phyloP scores from a whole-genome alignment of 2,888 invertebrate genomes.

The Apantesis nais region DNA sequence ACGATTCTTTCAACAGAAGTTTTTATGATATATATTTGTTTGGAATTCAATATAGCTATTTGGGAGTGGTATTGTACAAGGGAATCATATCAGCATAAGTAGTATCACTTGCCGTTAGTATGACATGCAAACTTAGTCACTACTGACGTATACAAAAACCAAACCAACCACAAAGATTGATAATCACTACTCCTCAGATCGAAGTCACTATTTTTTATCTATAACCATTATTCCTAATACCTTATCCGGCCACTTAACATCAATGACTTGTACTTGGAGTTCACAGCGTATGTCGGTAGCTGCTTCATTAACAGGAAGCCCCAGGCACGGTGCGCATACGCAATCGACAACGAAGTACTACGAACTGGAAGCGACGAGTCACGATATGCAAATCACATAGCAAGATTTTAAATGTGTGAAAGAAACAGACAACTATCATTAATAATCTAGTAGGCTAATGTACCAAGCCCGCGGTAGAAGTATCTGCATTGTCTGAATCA shows the following conservation, averaged over 20 bases:
- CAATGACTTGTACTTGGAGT: slow-evolving; percentile 42
- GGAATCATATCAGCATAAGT: not conserved
- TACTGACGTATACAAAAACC: not conserved
- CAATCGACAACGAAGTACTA: slow-evolving; percentile 49
- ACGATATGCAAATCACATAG: slow-evolving; percentile 54
- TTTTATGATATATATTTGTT: not conserved
- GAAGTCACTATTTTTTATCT: slow-evolving; percentile 5
- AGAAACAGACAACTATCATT: slow-evolving; percentile 40
- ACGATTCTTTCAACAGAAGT: no score
- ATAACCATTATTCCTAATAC: slow-evolving; percentile 30
- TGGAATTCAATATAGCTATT: not conserved
- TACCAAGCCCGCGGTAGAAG: slow-evolving; percentile 20
- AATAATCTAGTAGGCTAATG: slow-evolving; percentile 48
- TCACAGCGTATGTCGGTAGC: slow-evolving; percentile 41
- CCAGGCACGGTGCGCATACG: slow-evolving; percentile 69
- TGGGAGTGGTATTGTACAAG: not conserved
- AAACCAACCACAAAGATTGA: not conserved
- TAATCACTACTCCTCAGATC: not conserved
- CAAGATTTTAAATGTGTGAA: slow-evolving; percentile 48
- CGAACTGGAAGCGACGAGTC: slow-evolving; percentile 45
- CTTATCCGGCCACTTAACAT: slow-evolving; percentile 44
- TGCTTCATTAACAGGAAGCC: slow-evolving; percentile 77
- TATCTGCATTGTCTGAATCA: not conserved
- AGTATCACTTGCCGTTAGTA: not conserved
- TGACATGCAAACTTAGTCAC: not conserved